Percentiles rank a stretch among this genome's conserved stretches.
Evolutionary conservation across 1,140 invertebrate genomes (phyloP).

Genomic region (Papilio dardanus): DNA sequence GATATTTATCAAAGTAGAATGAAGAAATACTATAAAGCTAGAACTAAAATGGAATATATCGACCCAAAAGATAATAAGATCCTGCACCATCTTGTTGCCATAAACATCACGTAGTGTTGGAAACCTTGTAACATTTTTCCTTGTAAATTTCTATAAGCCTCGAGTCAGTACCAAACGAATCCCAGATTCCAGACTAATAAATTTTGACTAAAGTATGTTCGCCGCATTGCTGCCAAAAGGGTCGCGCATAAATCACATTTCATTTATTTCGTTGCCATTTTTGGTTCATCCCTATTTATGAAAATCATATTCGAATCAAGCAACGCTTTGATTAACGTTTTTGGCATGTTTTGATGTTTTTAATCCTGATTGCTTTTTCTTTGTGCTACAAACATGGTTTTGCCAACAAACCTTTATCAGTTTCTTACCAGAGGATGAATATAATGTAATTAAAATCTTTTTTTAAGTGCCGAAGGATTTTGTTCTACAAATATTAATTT

Average conservation of each 20-base stretch:
- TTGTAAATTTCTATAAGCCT: slow-evolving; percentile 16
- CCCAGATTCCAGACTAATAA: slow-evolving; percentile 37
- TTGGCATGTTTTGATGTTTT: background rate
- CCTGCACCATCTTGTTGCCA: background rate
- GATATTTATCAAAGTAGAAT: background rate
- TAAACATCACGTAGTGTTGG: too few species aligned
- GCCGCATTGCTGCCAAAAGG: slow-evolving; percentile 33
- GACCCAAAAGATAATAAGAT: background rate
- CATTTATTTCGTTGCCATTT: slow-evolving; percentile 27
- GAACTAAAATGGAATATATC: background rate
- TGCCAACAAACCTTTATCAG: background rate
- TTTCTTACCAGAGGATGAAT: too few species aligned
- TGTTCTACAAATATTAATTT: background rate
- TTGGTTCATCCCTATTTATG: slow-evolving; percentile 11
- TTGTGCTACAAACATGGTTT: background rate
- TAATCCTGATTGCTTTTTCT: background rate
- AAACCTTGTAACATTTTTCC: background rate
- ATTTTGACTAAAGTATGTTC: slow-evolving; percentile 30
- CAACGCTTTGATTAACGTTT: background rate
- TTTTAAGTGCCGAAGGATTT: background rate
- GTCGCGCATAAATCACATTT: slow-evolving; percentile 37
- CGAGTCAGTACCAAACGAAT: background rate
- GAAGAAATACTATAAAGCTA: background rate
- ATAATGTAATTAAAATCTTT: too few species aligned
- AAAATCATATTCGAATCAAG: background rate